Evolutionary conservation across 2,797 vertebrate species (phyloP).

Genomic region (Pampus argenteus): DNA sequence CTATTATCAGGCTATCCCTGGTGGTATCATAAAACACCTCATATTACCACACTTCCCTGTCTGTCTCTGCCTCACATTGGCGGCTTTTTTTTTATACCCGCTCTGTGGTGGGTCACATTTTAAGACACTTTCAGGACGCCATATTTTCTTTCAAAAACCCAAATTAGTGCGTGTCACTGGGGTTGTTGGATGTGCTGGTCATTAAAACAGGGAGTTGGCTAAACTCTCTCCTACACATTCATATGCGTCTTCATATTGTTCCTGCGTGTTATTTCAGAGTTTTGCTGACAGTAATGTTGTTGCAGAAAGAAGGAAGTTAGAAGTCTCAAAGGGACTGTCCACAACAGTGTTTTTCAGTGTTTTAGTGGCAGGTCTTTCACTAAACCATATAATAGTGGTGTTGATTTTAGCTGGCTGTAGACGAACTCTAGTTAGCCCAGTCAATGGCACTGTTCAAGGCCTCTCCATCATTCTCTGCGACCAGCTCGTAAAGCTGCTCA

Average conservation of each 20-base stretch:
- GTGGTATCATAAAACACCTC: slow-evolving; percentile 84
- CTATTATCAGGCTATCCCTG: slow-evolving; percentile 81
- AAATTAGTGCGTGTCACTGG: slow-evolving; percentile 50
- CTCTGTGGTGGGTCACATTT: slow-evolving; percentile 75
- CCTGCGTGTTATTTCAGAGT: slow-evolving; percentile 33
- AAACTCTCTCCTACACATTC: slow-evolving; percentile 1
- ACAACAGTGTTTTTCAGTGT: slow-evolving; percentile 60
- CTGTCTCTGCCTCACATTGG: slow-evolving; percentile 50
- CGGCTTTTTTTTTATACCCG: slow-evolving; percentile 53
- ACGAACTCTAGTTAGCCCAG: slow-evolving; percentile 66
- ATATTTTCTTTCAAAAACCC: slow-evolving; percentile 64
- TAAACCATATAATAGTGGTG: slow-evolving; percentile 80
- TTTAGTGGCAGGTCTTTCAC: slow-evolving; percentile 77
- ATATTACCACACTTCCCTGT: slow-evolving; percentile 77
- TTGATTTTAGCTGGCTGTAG: slow-evolving; percentile 81
- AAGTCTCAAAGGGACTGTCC: slow-evolving; percentile 55
- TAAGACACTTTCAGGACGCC: slow-evolving; percentile 58
- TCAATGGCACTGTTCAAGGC: slow-evolving; percentile 81
- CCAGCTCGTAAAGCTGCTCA: slow-evolving; percentile 77
- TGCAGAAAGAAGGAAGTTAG: slow-evolving; percentile 42
- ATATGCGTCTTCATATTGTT: slow-evolving; percentile 1
- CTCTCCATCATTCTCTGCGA: slow-evolving; percentile 72
- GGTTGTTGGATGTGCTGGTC: slow-evolving; percentile 33
- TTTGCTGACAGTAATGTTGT: slow-evolving; percentile 51
- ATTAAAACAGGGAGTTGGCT: slow-evolving; percentile 48